These are phyloP conservation scores for Parus major DNA, from an alignment of 2,113 vertebrate species.

Conservation along the genomic window DNA sequence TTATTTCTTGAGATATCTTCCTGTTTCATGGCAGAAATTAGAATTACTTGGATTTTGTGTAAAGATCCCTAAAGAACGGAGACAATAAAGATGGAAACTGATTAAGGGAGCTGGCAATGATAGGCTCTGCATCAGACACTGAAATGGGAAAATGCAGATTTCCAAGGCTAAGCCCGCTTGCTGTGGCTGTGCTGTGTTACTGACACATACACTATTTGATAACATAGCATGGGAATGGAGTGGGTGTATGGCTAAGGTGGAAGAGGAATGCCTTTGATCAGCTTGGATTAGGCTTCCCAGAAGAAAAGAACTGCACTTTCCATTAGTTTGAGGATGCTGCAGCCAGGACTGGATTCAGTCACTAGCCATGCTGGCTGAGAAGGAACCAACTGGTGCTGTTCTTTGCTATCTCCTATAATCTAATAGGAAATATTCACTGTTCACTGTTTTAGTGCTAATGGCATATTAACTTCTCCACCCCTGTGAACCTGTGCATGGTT, in stretches of 20 bases:
- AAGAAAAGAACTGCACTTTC: background rate
- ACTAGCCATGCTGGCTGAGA: background rate
- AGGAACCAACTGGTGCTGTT: background rate
- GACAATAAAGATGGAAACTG: background rate
- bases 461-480: background rate
- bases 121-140: background rate
- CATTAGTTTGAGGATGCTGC: background rate
- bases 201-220: background rate
- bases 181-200: background rate
- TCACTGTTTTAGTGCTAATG: background rate
- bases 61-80: background rate
- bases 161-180: background rate
- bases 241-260: background rate
- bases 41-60: background rate
- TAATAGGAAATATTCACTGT: background rate
- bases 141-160: background rate
- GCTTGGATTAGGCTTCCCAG: background rate
- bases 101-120: background rate
- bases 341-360: background rate
- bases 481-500: background rate
- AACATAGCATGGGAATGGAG: background rate
- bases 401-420: background rate
- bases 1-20: background rate
- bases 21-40: background rate
- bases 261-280: background rate